A percentile compares a stretch with the other conserved stretches of the same genome.
Conservation (phyloP, 2,888 invertebrate genomes). For the Brenthis hecate region DNA sequence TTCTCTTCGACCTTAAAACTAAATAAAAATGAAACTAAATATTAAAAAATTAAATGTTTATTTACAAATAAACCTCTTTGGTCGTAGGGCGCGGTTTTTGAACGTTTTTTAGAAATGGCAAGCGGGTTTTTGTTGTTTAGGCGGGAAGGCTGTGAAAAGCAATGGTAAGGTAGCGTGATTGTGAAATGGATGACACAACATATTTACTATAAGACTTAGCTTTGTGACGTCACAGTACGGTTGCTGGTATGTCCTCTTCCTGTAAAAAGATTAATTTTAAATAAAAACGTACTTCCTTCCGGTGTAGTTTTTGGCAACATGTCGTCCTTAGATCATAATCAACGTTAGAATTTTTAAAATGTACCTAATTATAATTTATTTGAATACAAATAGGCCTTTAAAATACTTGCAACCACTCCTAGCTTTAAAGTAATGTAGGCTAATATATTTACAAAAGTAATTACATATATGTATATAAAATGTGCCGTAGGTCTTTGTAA, state of each 20-base stretch:
- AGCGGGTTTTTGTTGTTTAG: slow-evolving; percentile 57
- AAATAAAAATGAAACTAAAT: slow-evolving; percentile 47
- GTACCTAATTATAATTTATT: too few relatives aligned
- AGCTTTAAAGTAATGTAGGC: too few relatives aligned
- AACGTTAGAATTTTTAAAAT: too few relatives aligned
- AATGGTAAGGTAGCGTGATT: slow-evolving; percentile 76
- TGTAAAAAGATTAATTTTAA: slow-evolving; percentile 46
- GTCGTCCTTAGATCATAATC: too few relatives aligned
- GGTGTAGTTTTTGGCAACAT: too few relatives aligned
- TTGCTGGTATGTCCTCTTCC: slow-evolving; percentile 79
- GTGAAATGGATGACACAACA: slow-evolving; percentile 70
- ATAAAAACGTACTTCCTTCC: neutral
- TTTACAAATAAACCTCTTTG: slow-evolving; percentile 62
- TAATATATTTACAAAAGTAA: too few relatives aligned
- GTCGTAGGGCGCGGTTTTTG: slow-evolving; percentile 44
- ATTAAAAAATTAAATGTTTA: slow-evolving; percentile 52
- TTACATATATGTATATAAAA: too few relatives aligned
- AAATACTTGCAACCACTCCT: too few relatives aligned
- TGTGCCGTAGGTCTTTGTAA: too few relatives aligned
- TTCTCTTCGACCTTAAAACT: slow-evolving; percentile 34
- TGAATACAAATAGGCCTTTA: too few relatives aligned
- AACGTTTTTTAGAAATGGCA: slow-evolving; percentile 48
- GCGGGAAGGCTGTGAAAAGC: slow-evolving; percentile 64
- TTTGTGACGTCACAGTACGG: slow-evolving; percentile 73
- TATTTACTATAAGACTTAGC: slow-evolving; percentile 76